Evolutionary conservation across 2,113 vertebrate genomes (phyloP), one percentile per base, ranked within the genome.

Genomic region (Bujurquina vittata): DNA sequence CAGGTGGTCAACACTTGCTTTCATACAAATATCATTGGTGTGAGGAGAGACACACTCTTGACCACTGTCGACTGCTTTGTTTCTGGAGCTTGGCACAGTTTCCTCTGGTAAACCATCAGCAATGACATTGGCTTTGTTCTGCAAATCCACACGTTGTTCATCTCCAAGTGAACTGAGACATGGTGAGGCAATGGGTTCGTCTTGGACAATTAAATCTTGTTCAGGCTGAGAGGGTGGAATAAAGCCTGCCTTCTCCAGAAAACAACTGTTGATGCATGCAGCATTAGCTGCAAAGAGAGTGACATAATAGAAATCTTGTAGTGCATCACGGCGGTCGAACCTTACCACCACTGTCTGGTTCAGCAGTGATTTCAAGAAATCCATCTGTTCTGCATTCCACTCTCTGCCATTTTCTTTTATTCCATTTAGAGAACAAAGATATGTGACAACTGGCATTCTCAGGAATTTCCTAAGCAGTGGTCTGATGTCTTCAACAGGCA

Each of bases 391-490:
- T 0, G 56, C 76, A 2, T 94, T 95, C 97, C 96, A 98, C 49
- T 92, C 94, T 37, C 73, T 77, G 4, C 92, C 92, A 1, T 92
- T 78, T 18, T 96, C 94, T 0, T 93, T 94, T 75, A 97, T 43
- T 4, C 96, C 96, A 14, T 95, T 89, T 46, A 99, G 59, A 8
- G 96, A 95, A 11, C 97, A 98, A 0, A 54, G 79, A 1, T 97
- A 98, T 1, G 97, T 97, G 10, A 97, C 92, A 63, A 99, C 96
- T 0, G 97, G 98, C 96, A 97, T 94, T 15, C 92, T 96, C 10
- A 97, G 95, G 61, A 96, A 97, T 26, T 95, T 96, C 0, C 82
- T 62, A 20, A 94, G 92, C 76, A 99, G 85, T 10, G 86, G 88
- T 82, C 95, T 94, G 62, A 98, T 88, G 77, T 95, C 85, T 20